Evolutionary conservation across 2,113 vertebrate genomes (phyloP), one percentile per base, ranked within the genome.

Genomic region (Psophia crepitans): DNA sequence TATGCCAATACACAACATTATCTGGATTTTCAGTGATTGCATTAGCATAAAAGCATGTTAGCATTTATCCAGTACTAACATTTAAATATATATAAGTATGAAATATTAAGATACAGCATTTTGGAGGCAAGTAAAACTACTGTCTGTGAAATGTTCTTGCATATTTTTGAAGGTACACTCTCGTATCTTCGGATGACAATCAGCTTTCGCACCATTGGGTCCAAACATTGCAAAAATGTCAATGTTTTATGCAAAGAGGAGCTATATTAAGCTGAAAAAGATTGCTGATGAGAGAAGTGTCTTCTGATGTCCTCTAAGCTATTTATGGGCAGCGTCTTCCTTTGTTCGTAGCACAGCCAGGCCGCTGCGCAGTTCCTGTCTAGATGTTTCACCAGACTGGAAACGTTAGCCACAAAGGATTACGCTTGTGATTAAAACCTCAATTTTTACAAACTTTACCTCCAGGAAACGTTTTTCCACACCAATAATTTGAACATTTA

Each of bases 61-160:
- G 95, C 93, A 82, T 97, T 96, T 97, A 97, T 97, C 82, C 16
- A 6, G 75, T 91, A 80, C 96, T 97, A 97, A 96, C 96, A 97
- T 96, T 98, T 97, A 98, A 98, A 97, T 97, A 98, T 97, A 97
- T 96, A 96, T 96, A 97, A 97, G 97, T 95, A 96, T 97, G 91
- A 98, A 98, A 97, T 97, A 97, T 92, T 96, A 87, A 91, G 94
- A 90, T 82, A 95, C 79, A 87, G 68, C 89, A 54, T 97, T 98
- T 96, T 97, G 87, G 82, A 97, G 89, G 87, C 85, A 95, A 97
- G 95, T 71, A 82, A 82, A 96, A 96, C 93, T 92, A 77, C 92
- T 93, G 16, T 84, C 90, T 96, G 93, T 86, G 87, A 92, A 98
- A 95, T 78, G 92, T 86, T 96, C 79, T 81, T 94, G 90, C 89